Percentiles rank a stretch among this genome's conserved stretches.
phyloP scores from a whole-genome alignment of 2,888 invertebrate genomes.

The Cremastinae sp. region DNA sequence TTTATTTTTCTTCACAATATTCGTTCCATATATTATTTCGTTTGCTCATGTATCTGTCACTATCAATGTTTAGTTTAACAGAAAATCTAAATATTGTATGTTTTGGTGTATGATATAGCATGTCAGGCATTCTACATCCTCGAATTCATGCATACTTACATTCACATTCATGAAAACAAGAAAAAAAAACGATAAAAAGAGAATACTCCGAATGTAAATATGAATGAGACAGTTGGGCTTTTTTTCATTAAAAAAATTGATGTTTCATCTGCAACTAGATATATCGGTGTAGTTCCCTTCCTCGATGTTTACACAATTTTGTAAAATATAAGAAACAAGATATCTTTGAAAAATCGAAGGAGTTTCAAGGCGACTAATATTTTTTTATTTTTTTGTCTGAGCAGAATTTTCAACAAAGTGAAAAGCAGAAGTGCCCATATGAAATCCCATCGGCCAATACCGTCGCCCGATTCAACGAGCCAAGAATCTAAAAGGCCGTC shows the following conservation, averaged over 20 bases:
- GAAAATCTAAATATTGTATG: slow-evolving; percentile 30
- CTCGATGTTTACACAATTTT: neutral
- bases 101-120: slow-evolving; percentile 43
- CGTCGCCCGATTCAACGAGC: slow-evolving; percentile 88
- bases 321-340: neutral
- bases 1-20: slow-evolving; percentile 12
- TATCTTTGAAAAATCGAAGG: neutral
- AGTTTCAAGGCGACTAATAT: slow-evolving; percentile 17
- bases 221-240: neutral
- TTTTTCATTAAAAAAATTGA: slow-evolving; percentile 12
- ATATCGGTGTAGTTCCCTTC: slow-evolving; percentile 24
- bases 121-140: slow-evolving; percentile 37
- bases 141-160: slow-evolving; percentile 15
- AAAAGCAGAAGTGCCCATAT: slow-evolving; percentile 99
- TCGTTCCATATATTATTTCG: slow-evolving; percentile 33
- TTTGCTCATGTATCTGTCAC: slow-evolving; percentile 51
- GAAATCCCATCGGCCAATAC: slow-evolving; percentile 95
- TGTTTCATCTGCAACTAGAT: slow-evolving; percentile 26
- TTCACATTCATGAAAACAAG: neutral
- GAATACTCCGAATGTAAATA: slow-evolving; percentile 9
- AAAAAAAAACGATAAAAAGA: neutral
- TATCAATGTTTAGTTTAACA: slow-evolving; percentile 49
- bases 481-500: slow-evolving; percentile 84
- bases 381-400: slow-evolving; percentile 73
- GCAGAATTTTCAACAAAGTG: slow-evolving; percentile 97